Base-by-base conservation (phyloP, 2,113 vertebrate species). In the Vombatus ursinus region DNA sequence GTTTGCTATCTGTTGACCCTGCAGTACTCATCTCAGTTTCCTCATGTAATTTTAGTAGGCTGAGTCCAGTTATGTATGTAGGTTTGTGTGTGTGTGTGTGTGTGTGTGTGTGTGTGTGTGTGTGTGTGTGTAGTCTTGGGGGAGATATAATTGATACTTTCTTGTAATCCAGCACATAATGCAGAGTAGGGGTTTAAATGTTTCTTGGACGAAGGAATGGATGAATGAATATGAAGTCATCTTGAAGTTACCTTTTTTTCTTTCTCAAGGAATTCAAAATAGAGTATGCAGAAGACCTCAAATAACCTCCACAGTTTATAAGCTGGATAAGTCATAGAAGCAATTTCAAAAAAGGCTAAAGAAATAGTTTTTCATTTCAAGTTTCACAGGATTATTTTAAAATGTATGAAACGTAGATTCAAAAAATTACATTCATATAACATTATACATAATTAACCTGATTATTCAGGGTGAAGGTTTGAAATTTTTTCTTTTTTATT, bases 301-400 rank as follows among this genome's bases (percentile, higher is more conserved):
- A 91, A 47, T 93, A 91, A 92, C 37, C 31, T 93, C 0, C 84
- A 9, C 84, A 54, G 26, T 90, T 93, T 94, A 94, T 52, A 96
- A 97, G 6, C 9, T 31, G 9, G n/a, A 50, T 91, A 95, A 92
- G 24, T 49, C 94, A 94, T 96, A 92, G 61, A 94, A 96, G 23
- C 23, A 24, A 77, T 77, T 51, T 2, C 9, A 26, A 11, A 89
- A 90, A 93, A 51, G 61, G 84, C 28, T 25, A 44, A 61, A 95
- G 91, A 96, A 96, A 90, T 91, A 90, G 93, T 94, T 94, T 96
- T 96, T 95, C 11, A 91, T 96, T 96, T 95, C n/a, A 92, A 84
- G 25, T 94, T 96, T 47, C 19, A 47, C 8, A 90, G 93, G 25
- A 95, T 96, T 96, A 91, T 97, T 97, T 97, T 96, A 96, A 93